These are phyloP conservation scores for Aphodius sticticus DNA, from an alignment of 2,888 invertebrate genomes.

Conservation along the genomic window DNA sequence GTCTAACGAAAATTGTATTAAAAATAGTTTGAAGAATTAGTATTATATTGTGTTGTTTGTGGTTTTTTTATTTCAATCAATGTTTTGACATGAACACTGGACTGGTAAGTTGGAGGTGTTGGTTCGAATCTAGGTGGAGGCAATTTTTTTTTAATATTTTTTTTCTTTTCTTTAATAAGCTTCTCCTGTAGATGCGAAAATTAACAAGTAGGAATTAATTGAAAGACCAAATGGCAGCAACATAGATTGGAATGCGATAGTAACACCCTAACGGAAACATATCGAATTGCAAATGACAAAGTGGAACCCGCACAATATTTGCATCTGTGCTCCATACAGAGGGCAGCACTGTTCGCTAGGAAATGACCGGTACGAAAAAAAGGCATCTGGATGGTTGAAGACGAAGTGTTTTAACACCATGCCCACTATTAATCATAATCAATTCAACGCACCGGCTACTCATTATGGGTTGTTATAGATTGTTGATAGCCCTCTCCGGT, in stretches of 20 bases:
- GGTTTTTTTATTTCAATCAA: too few relatives aligned
- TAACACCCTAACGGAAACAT: background rate
- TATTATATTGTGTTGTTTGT: too few relatives aligned
- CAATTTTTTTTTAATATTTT: too few relatives aligned
- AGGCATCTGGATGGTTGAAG: constrained; percentile 41
- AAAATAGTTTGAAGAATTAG: too few relatives aligned
- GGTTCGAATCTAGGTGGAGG: too few relatives aligned
- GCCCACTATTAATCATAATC: constrained; percentile 59
- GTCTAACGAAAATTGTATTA: too few relatives aligned
- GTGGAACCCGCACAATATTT: background rate
- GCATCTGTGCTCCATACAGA: constrained; percentile 5
- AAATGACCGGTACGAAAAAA: constrained; percentile 37
- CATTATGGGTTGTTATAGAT: constrained; percentile 60
- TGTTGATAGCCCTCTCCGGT: constrained; percentile 52
- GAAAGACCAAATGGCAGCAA: background rate
- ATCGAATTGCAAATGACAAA: background rate
- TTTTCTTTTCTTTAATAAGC: too few relatives aligned
- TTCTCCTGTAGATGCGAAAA: background rate
- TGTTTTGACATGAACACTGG: too few relatives aligned
- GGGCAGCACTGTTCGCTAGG: constrained; percentile 23
- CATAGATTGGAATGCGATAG: background rate
- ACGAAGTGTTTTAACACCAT: constrained; percentile 47
- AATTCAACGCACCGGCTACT: constrained; percentile 58
- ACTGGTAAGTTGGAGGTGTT: too few relatives aligned
- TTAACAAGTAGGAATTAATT: background rate